A percentile compares a stretch with the other conserved stretches of the same genome.
Evolutionary conservation across 2,113 vertebrate genomes (phyloP).

Genomic region (Dipodomys stephensi): DNA sequence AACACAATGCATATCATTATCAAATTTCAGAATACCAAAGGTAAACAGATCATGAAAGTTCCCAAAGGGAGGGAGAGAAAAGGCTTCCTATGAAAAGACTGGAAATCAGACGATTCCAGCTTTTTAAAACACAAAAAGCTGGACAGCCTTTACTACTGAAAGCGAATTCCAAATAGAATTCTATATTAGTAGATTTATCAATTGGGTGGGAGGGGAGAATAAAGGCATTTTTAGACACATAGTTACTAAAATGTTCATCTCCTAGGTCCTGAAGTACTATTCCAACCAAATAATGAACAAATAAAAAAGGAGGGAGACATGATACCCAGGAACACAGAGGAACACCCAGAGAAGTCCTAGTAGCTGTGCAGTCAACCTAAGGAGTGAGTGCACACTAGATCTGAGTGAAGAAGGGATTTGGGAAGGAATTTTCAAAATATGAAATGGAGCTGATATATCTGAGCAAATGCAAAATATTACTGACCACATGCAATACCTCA

Average conservation of each 20-base stretch:
- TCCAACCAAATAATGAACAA: conserved; percentile 25
- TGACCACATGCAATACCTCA: background rate
- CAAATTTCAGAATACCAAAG: conserved; percentile 42
- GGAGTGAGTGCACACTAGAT: background rate
- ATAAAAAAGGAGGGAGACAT: conserved; percentile 13
- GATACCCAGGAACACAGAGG: background rate
- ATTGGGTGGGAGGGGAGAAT: background rate
- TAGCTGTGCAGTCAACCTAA: background rate
- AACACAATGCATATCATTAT: conserved; percentile 1
- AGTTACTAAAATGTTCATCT: conserved; percentile 36
- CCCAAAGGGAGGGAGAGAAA: background rate
- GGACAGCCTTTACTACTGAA: conserved; percentile 3
- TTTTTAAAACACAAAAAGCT: conserved; percentile 35
- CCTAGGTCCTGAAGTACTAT: background rate
- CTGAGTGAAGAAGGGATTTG: background rate
- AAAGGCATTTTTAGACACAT: background rate
- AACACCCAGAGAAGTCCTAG: background rate
- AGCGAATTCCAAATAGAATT: conserved; percentile 26
- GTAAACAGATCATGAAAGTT: conserved; percentile 6
- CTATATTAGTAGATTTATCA: conserved; percentile 29
- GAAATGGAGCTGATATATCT: background rate
- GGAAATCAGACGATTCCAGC: background rate
- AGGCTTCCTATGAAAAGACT: background rate
- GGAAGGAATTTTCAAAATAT: background rate
- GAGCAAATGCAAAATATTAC: conserved; percentile 18